Evolutionary conservation across 2,888 invertebrate species (phyloP).

Genomic region (Phrixothrix hirtus): DNA sequence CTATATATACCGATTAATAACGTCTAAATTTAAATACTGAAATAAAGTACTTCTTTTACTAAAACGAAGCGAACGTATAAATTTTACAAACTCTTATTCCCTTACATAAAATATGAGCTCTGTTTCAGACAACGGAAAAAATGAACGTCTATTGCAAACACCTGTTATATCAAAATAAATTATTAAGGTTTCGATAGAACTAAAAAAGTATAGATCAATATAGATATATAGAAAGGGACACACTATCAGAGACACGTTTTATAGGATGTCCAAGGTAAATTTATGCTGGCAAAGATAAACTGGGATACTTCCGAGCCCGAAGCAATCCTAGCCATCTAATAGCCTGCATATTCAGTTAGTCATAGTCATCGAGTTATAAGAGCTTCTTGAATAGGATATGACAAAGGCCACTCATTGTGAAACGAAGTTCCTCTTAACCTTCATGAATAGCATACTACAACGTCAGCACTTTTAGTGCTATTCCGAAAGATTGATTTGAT

Average conservation of each 20-base stretch:
- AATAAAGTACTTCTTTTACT: too few relatives aligned
- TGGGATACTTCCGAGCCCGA: slow-evolving; percentile 11
- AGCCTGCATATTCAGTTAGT: slow-evolving; percentile 29
- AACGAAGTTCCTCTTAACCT: slow-evolving; percentile 42
- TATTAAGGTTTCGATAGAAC: slow-evolving; percentile 11
- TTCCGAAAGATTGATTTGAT: slow-evolving; percentile 55
- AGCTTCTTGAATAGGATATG: slow-evolving; percentile 47
- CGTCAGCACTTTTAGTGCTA: slow-evolving; percentile 53
- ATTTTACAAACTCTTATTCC: too few relatives aligned
- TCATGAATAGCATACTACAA: slow-evolving; percentile 51
- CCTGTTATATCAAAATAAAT: slow-evolving; percentile 16
- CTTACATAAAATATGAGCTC: not conserved
- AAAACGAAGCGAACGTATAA: too few relatives aligned
- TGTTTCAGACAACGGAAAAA: slow-evolving; percentile 2
- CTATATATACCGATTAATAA: too few relatives aligned
- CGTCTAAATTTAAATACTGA: too few relatives aligned
- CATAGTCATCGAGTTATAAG: slow-evolving; percentile 30
- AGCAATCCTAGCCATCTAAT: slow-evolving; percentile 23
- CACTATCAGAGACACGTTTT: not conserved
- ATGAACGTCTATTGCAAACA: slow-evolving; percentile 15
- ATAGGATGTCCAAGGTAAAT: slow-evolving; percentile 3
- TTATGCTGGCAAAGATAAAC: slow-evolving; percentile 23
- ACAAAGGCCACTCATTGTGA: slow-evolving; percentile 50
- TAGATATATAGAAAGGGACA: not conserved
- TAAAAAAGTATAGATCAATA: slow-evolving; percentile 9